These are phyloP conservation scores for Deilephila elpenor DNA, from an alignment of 2,888 invertebrate species.

Conservation along the genomic window DNA sequence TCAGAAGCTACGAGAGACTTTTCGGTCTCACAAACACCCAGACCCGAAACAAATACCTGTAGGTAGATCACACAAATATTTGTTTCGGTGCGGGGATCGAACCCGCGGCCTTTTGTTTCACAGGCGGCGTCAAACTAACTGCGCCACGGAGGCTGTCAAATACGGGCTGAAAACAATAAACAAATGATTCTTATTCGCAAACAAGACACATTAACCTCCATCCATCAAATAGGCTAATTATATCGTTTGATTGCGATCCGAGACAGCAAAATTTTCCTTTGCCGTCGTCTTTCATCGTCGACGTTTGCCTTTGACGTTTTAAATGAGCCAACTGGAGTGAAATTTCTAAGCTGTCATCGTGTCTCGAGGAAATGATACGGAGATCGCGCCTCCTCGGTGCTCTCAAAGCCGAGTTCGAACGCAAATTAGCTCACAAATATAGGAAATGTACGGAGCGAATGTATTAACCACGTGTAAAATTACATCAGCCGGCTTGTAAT, in stretches of 20 bases:
- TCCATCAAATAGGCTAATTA: slow-evolving; percentile 11
- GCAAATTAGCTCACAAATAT: slow-evolving; percentile 46
- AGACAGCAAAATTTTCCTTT: slow-evolving; percentile 17
- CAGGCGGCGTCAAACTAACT: too few relatives aligned
- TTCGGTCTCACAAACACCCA: too few relatives aligned
- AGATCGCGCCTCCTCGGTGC: background rate
- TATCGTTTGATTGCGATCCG: background rate
- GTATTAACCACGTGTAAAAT: slow-evolving; percentile 26
- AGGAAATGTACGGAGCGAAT: slow-evolving; percentile 39
- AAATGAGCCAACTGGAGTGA: slow-evolving; percentile 47
- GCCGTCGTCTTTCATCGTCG: slow-evolving; percentile 27
- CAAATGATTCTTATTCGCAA: too few relatives aligned
- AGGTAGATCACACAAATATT: too few relatives aligned
- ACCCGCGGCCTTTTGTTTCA: too few relatives aligned
- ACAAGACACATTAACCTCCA: background rate
- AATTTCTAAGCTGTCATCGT: slow-evolving; percentile 36
- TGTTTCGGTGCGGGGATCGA: too few relatives aligned
- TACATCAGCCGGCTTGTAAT: background rate
- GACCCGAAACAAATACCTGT: too few relatives aligned
- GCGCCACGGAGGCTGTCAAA: too few relatives aligned
- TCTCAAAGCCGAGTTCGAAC: slow-evolving; percentile 31
- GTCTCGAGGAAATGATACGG: slow-evolving; percentile 50
- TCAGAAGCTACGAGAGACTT: too few relatives aligned
- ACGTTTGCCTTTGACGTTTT: slow-evolving; percentile 42
- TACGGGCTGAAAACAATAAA: too few relatives aligned